Percentiles rank a stretch among this genome's conserved stretches.
These are phyloP conservation scores for Lobophora halterata DNA, from an alignment of 2,888 invertebrate genomes.

Conservation along the genomic window DNA sequence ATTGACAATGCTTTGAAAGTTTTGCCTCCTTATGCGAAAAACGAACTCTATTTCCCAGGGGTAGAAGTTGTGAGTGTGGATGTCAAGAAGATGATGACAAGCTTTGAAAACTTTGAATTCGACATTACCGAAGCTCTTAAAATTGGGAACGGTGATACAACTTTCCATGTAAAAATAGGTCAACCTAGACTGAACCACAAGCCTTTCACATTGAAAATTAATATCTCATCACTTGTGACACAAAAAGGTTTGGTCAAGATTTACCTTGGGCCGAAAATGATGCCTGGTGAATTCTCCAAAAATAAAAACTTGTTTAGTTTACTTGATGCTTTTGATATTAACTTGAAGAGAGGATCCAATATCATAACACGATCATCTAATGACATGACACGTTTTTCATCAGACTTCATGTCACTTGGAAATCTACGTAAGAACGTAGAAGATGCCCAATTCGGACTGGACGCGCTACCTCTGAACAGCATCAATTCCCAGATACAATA, in stretches of 20 bases:
- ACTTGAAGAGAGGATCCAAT: constrained; percentile 83
- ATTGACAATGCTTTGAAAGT: constrained; percentile 80
- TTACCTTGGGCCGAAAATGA: constrained; percentile 86
- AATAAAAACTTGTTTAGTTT: constrained; percentile 81
- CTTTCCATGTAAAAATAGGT: constrained; percentile 64
- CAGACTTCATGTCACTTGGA: constrained; percentile 82
- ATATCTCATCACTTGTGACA: constrained; percentile 80
- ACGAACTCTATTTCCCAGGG: constrained; percentile 82
- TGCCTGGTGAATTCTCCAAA: constrained; percentile 74
- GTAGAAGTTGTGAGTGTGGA: constrained; percentile 82
- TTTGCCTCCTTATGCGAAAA: constrained; percentile 79
- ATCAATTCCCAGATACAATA: constrained; percentile 81
- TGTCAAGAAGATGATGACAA: constrained; percentile 83
- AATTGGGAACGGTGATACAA: constrained; percentile 46
- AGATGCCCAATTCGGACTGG: constrained; percentile 77
- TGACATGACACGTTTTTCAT: constrained; percentile 79
- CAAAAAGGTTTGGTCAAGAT: constrained; percentile 83
- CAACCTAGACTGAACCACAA: constrained; percentile 87
- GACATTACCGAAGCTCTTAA: constrained; percentile 83
- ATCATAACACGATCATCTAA: constrained; percentile 82
- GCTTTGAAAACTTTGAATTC: constrained; percentile 83
- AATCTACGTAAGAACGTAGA: constrained; percentile 82
- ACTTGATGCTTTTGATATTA: constrained; percentile 81
- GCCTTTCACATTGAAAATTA: constrained; percentile 84
- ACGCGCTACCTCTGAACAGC: constrained; percentile 70